Base-by-base conservation (phyloP, 1,140 invertebrate genomes). In the Ostrea edulis region DNA sequence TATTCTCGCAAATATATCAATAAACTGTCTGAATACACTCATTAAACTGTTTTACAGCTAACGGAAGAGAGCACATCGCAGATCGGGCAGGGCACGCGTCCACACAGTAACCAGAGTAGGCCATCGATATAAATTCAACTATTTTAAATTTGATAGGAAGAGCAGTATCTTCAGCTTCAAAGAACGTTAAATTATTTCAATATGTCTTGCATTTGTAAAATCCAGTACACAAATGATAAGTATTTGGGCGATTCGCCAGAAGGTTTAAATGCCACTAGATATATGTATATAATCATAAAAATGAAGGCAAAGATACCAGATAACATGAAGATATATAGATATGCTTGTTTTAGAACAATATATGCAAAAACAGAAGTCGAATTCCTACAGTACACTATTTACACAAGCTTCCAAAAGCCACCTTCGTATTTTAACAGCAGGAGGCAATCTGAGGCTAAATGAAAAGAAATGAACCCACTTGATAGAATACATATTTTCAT, bases 141-240 rank as follows among this genome's bases (percentile, higher is more conserved):
- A n/a, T 62, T 62, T 62, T 62, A 62, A 77, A 77, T 29, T 35
- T 29, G 12, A 29, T 3, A 35, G 14, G 25, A 77, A 77, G 25
- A 77, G 25, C 35, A 14, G 35, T 77, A 77, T 9, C 68, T 77
- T 77, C 12, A 77, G 68, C 22, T 77, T 77, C 29, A 35, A 22
- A 77, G 29, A 29, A 77, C 68, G 29, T 29, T 25, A 77, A 35
- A 77, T 77, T 25, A 35, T 35, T 77, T 9, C 12, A 29, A 7
- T 35, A 77, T 77, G 68, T 35, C 68, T 77, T 35, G 68, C 29
- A 77, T 77, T 29, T 77, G 68, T 77, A 77, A 77, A 77, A 77
- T 77, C 25, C 68, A 25, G 68, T 25, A 77, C 68, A 77, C 25
- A 77, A 9, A 35, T 77, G 68, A 77, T 17, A 35, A 35, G 68